phyloP scores from a whole-genome alignment of 2,797 vertebrate species.

The Gambusia yucatana region DNA sequence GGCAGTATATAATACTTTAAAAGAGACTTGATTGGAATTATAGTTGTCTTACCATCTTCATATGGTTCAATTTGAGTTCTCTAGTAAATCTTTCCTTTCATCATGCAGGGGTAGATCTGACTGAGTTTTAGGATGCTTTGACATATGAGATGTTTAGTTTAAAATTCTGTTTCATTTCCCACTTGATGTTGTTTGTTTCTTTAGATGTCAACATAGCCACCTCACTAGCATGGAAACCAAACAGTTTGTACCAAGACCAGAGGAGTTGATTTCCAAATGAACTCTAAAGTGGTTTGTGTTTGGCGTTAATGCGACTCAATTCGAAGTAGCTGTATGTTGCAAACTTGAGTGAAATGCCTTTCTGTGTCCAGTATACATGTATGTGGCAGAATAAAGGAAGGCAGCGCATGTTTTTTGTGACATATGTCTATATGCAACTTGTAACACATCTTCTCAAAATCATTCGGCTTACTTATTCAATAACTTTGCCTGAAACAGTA shows the following conservation, averaged over 20 bases:
- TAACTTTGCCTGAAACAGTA: background rate
- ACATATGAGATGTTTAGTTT: background rate
- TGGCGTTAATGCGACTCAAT: background rate
- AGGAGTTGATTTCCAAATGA: too few species aligned
- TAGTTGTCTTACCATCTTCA: background rate
- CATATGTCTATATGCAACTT: background rate
- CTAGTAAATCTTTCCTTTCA: background rate
- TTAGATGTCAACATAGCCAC: background rate
- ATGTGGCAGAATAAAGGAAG: background rate
- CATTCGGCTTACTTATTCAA: background rate
- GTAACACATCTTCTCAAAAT: background rate
- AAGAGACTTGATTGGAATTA: background rate
- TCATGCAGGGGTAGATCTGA: background rate
- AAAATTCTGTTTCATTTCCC: background rate
- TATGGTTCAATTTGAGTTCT: background rate
- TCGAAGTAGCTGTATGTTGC: background rate
- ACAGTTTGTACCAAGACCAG: background rate
- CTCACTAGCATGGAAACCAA: background rate
- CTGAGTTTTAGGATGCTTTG: background rate
- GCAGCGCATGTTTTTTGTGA: background rate
- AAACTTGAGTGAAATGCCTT: background rate
- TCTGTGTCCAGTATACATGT: too few species aligned
- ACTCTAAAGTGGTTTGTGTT: background rate
- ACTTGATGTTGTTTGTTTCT: background rate
- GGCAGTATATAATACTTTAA: background rate